phyloP scores from a whole-genome alignment of 2,113 vertebrate species.

The Apteryx mantelli region DNA sequence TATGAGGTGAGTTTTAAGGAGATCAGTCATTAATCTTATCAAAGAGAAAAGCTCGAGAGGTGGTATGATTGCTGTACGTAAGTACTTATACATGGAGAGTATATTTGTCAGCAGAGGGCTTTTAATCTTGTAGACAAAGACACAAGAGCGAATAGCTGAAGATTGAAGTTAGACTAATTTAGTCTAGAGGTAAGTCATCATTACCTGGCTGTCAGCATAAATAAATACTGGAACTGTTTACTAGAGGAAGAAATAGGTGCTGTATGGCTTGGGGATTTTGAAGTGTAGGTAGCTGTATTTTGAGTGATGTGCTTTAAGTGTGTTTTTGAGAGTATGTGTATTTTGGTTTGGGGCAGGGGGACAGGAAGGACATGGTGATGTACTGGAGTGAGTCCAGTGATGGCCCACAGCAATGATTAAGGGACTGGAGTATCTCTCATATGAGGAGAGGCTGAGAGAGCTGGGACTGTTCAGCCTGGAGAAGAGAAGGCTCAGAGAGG shows the following conservation, averaged over 20 bases:
- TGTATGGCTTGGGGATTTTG: background rate
- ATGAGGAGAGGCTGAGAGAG: too few relatives aligned
- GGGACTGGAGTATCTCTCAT: too few relatives aligned
- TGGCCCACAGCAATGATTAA: too few relatives aligned
- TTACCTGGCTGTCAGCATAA: background rate
- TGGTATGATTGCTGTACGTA: background rate
- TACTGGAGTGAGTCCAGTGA: too few relatives aligned
- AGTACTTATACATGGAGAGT: background rate
- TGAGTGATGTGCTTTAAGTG: rapidly evolving
- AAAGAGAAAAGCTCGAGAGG: background rate
- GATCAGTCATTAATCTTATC: background rate
- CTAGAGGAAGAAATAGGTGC: background rate
- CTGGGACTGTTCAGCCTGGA: too few relatives aligned
- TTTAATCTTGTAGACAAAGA: background rate
- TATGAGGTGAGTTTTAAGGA: background rate
- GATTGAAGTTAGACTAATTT: background rate
- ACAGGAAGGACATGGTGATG: background rate
- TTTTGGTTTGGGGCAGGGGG: background rate
- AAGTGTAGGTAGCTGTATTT: background rate
- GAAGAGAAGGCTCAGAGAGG: too few relatives aligned
- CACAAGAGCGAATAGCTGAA: background rate
- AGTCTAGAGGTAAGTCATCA: background rate
- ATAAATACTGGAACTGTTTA: background rate
- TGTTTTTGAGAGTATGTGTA: background rate
- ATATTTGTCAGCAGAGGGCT: background rate